Conservation (phyloP, 2,888 invertebrate species). For the Diarsia brunnea region DNA sequence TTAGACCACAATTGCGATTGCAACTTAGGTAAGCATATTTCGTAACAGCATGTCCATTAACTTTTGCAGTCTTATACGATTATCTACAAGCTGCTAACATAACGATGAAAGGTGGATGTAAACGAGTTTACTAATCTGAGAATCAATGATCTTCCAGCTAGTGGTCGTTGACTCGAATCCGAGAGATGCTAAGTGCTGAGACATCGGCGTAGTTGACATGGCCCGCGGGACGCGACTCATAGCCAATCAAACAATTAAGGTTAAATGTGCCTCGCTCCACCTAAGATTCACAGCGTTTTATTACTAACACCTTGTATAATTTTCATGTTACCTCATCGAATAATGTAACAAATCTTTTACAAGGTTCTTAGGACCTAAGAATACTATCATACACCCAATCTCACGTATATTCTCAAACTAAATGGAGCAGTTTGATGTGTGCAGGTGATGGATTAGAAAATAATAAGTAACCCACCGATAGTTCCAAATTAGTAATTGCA, state of each 20-base stretch:
- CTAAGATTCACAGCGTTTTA: constrained; percentile 19
- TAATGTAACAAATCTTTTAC: constrained; percentile 2
- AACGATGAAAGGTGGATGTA: neutral
- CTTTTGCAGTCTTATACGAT: neutral
- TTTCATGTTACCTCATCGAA: constrained; percentile 22
- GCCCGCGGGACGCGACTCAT: constrained; percentile 76
- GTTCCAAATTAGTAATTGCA: neutral
- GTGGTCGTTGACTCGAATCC: constrained; percentile 20
- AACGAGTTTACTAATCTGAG: constrained; percentile 1
- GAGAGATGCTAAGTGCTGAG: constrained; percentile 60
- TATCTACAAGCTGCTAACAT: neutral
- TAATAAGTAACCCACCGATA: neutral
- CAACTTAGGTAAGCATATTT: neutral
- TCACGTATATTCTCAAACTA: neutral
- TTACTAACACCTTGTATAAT: constrained; percentile 26
- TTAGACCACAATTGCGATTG: neutral
- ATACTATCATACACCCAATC: neutral
- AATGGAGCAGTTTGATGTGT: neutral
- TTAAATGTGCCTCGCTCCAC: constrained; percentile 29
- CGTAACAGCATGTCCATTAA: neutral
- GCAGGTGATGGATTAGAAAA: neutral
- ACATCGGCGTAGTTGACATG: constrained; percentile 59
- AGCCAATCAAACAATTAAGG: constrained; percentile 88
- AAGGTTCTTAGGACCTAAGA: neutral
- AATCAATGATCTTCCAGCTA: constrained; percentile 10